phyloP scores from a whole-genome alignment of 2,113 vertebrate genomes.

The Cynopterus brachyotis region DNA sequence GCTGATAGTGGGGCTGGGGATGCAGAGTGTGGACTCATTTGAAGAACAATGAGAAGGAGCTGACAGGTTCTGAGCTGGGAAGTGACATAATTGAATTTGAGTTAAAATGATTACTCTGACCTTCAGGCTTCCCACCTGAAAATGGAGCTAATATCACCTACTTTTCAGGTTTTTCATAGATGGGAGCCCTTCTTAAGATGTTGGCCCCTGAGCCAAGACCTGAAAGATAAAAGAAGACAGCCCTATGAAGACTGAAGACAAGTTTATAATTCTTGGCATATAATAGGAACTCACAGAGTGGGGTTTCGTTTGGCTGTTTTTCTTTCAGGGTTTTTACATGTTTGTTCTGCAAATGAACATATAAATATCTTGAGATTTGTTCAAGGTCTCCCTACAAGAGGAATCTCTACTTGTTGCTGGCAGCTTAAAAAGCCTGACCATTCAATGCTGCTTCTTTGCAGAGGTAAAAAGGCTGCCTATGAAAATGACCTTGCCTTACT shows the following conservation, averaged over 20 bases:
- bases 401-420: background rate
- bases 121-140: background rate
- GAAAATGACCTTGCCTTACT: background rate
- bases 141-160: background rate
- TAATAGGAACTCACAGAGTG: background rate
- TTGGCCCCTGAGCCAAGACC: background rate
- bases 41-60: background rate
- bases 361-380: constrained; percentile 7
- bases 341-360: constrained; percentile 2
- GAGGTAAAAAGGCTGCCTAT: background rate
- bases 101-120: constrained; percentile 8
- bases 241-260: background rate
- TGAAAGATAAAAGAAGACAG: background rate
- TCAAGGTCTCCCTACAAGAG: background rate
- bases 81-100: background rate
- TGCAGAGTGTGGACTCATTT: background rate
- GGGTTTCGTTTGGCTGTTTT: background rate
- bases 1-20: background rate
- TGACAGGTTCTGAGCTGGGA: background rate
- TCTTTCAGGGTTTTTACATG: background rate
- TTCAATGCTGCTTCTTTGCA: background rate
- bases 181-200: background rate
- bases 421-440: background rate
- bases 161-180: background rate
- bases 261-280: background rate